A percentile compares a stretch with the other conserved stretches of the same genome.
These are phyloP conservation scores for Drosophila neocordata DNA, from an alignment of 1,140 invertebrate species.

Conservation along the genomic window DNA sequence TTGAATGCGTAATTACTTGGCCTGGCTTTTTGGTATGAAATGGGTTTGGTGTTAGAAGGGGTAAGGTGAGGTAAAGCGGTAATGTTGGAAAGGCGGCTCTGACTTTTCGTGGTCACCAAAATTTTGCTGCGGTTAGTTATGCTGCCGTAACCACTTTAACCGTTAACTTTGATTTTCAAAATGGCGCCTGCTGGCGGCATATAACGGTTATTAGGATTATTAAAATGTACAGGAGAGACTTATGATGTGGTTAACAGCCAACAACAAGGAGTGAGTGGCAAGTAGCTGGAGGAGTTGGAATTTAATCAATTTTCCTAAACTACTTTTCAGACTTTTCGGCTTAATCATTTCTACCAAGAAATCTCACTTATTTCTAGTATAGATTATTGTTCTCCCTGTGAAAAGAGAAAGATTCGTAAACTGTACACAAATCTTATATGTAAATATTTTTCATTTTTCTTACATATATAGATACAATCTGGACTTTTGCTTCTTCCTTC, in stretches of 20 bases:
- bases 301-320: background rate
- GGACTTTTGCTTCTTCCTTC: background rate
- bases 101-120: constrained; percentile 55
- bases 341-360: background rate
- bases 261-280: too few species aligned
- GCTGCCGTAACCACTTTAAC: constrained; percentile 47
- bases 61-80: background rate
- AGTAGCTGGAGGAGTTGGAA: constrained; percentile 2
- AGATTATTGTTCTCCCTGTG: background rate
- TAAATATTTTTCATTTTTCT: background rate
- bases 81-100: constrained; percentile 18
- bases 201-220: constrained; percentile 73
- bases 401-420: background rate
- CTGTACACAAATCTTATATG: background rate
- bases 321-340: background rate
- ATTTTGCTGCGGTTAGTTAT: constrained; percentile 27
- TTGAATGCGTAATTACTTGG: constrained; percentile 78
- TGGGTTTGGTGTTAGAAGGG: constrained; percentile 37
- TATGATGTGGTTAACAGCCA: constrained; percentile 59
- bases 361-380: background rate
- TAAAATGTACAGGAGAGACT: constrained; percentile 61
- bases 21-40: constrained; percentile 48
- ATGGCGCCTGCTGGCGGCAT: constrained; percentile 57
- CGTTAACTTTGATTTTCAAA: constrained; percentile 71
- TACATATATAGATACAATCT: background rate